Percentiles rank a stretch among this genome's conserved stretches.
phyloP scores from a whole-genome alignment of 2,113 vertebrate species.

The Microcebus ravelobensis region DNA sequence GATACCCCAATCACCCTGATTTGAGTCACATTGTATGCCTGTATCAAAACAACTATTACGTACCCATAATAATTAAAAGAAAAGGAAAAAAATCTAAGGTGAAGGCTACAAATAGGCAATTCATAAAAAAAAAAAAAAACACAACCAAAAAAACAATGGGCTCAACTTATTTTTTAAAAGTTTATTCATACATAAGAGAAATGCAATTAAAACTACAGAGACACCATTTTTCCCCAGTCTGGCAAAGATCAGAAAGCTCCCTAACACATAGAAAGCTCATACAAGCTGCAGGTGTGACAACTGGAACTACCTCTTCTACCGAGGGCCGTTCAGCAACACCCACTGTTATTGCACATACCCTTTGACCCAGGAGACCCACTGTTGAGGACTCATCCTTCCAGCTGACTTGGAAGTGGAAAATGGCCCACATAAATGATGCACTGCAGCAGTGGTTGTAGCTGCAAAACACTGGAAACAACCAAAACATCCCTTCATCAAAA shows the following conservation, averaged over 20 bases:
- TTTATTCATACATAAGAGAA: not conserved
- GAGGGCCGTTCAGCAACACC: not conserved
- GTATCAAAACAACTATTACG: no score
- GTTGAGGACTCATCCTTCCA: not conserved
- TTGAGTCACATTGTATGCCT: no score
- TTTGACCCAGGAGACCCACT: not conserved
- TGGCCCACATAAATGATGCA: not conserved
- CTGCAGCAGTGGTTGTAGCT: not conserved
- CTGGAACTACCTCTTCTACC: no score
- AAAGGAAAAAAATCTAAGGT: not conserved
- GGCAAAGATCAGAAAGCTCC: not conserved
- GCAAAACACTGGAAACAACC: not conserved
- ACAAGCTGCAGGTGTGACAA: not conserved
- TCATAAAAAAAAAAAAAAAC: not conserved
- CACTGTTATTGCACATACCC: not conserved
- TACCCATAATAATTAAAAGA: no score
- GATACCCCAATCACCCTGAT: no score
- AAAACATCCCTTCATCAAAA: not conserved
- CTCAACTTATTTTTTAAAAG: not conserved
- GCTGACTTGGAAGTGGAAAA: not conserved
- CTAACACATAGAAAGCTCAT: accelerated
- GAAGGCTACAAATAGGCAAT: not conserved
- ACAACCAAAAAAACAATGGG: not conserved
- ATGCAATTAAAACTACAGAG: not conserved
- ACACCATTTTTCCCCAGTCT: not conserved